phyloP scores from a whole-genome alignment of 2,113 vertebrate species.

The Triplophysa siluroides region DNA sequence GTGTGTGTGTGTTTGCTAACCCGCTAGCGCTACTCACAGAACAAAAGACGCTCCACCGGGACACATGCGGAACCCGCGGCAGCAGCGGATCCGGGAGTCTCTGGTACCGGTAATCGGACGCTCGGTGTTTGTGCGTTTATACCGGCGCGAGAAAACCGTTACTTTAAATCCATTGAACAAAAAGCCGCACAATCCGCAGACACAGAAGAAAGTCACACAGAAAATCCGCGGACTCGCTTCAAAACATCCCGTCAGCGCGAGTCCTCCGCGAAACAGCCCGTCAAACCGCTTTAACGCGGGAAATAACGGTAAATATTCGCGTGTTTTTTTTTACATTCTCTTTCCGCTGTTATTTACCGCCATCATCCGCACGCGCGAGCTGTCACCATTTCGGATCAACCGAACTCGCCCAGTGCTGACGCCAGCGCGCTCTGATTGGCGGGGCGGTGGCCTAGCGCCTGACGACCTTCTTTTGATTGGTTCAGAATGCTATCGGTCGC shows the following conservation, averaged over 20 bases:
- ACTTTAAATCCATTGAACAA: slow-evolving; percentile 31
- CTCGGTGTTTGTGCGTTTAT: slow-evolving; percentile 4
- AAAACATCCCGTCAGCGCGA: neutral
- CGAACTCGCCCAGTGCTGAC: slow-evolving; percentile 63
- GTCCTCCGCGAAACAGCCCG: neutral
- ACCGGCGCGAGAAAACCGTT: slow-evolving; percentile 16
- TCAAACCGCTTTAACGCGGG: neutral
- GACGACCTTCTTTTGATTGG: slow-evolving; percentile 23
- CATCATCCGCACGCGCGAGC: slow-evolving; percentile 83
- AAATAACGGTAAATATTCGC: neutral
- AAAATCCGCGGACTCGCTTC: neutral
- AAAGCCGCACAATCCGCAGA: neutral
- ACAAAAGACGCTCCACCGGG: slow-evolving; percentile 37
- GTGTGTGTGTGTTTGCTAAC: slow-evolving; percentile 29
- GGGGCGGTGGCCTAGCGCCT: slow-evolving; percentile 21
- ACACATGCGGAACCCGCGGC: slow-evolving; percentile 17
- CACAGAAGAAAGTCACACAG: neutral
- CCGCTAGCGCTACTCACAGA: slow-evolving; percentile 43
- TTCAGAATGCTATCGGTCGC: neutral
- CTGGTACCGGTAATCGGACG: neutral
- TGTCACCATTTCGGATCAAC: slow-evolving; percentile 78
- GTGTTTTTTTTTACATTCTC: slow-evolving; percentile 28
- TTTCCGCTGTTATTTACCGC: slow-evolving; percentile 80
- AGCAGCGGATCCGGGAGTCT: neutral
- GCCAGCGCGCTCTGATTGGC: slow-evolving; percentile 58